Evolutionary conservation across 2,888 invertebrate genomes (phyloP).

Genomic region (Timandra comae): DNA sequence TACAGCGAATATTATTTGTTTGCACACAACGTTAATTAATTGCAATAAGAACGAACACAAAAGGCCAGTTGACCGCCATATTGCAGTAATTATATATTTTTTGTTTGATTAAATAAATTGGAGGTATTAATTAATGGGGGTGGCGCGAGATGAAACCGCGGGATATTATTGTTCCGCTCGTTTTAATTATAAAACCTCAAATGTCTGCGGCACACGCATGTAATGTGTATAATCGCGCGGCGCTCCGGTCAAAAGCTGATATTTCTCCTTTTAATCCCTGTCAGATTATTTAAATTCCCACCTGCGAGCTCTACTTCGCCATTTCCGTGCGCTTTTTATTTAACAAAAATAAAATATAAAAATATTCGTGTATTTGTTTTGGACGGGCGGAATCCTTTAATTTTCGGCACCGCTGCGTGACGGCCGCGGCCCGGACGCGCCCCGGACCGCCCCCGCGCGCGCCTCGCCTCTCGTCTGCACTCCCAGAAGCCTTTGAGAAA

Average conservation of each 20-base stretch:
- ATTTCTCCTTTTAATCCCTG: slow-evolving; percentile 75
- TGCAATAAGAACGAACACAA: too few species aligned
- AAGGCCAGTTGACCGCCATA: too few species aligned
- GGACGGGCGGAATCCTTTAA: slow-evolving; percentile 73
- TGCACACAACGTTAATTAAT: too few species aligned
- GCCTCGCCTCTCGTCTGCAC: slow-evolving; percentile 49
- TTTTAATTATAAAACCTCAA: slow-evolving; percentile 56
- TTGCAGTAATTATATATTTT: too few species aligned
- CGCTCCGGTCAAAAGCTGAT: slow-evolving; percentile 72
- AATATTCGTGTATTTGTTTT: slow-evolving; percentile 74
- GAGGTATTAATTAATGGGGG: slow-evolving; percentile 10
- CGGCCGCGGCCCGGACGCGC: too few species aligned
- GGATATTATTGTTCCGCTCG: slow-evolving; percentile 29
- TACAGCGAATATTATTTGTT: too few species aligned
- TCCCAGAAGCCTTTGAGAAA: slow-evolving; percentile 59
- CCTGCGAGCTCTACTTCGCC: slow-evolving; percentile 60
- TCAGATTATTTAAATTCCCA: slow-evolving; percentile 78
- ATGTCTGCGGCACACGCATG: slow-evolving; percentile 50
- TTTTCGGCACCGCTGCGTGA: slow-evolving; percentile 69
- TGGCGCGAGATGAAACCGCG: slow-evolving; percentile 14
- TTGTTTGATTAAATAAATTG: slow-evolving; percentile 4
- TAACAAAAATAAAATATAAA: slow-evolving; percentile 75
- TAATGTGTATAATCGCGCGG: slow-evolving; percentile 58
- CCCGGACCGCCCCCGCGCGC: slow-evolving; percentile 27
- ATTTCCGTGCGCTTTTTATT: slow-evolving; percentile 55